These are phyloP conservation scores for Blera fallax DNA, from an alignment of 2,888 invertebrate species.

Conservation along the genomic window DNA sequence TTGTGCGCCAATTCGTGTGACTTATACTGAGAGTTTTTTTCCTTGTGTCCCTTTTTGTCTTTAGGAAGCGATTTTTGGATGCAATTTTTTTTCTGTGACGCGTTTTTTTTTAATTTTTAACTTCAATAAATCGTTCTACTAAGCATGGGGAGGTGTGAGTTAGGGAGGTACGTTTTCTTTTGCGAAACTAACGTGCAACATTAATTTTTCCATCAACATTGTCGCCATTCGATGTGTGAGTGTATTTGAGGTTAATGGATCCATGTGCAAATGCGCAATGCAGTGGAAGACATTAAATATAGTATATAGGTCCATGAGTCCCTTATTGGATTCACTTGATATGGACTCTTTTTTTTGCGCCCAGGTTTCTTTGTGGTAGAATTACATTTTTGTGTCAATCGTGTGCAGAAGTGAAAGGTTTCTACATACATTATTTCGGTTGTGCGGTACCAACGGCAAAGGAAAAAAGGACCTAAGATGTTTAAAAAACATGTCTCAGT, in stretches of 20 bases:
- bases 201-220: conserved; percentile 61
- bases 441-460: background rate
- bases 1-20: conserved; percentile 52
- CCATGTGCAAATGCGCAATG: conserved; percentile 34
- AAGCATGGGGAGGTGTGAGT: conserved; percentile 25
- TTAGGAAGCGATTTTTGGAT: conserved; percentile 43
- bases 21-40: conserved; percentile 2
- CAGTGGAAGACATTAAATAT: conserved; percentile 21
- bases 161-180: background rate
- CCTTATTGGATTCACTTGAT: conserved; percentile 6
- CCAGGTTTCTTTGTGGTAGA: background rate
- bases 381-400: conserved; percentile 18
- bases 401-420: conserved; percentile 36
- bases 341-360: background rate
- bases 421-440: background rate
- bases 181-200: conserved; percentile 32
- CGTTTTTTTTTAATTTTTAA: conserved; percentile 12
- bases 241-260: conserved; percentile 40
- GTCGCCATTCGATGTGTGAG: conserved; percentile 43
- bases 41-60: conserved; percentile 7
- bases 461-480: background rate
- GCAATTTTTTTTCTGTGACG: conserved; percentile 5
- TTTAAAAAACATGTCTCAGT: too few relatives aligned
- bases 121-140: conserved; percentile 32
- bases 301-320: conserved; percentile 20